Conservation (phyloP, 2,797 vertebrate species). For the Typhlichthys eigenmanni region DNA sequence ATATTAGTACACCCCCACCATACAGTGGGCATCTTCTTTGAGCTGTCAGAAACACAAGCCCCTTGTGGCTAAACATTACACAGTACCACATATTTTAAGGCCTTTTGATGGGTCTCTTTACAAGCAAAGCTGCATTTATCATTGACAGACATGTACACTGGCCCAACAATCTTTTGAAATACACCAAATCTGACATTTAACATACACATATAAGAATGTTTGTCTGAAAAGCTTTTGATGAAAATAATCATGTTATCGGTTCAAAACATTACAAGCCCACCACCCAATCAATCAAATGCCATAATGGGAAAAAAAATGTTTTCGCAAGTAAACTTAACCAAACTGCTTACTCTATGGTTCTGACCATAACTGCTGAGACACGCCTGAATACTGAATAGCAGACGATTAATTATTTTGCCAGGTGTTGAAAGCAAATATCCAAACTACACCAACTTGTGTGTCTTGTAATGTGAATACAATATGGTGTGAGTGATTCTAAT, state of each 20-base stretch:
- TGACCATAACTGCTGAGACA: conserved; percentile 43
- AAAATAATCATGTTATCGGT: too few relatives aligned
- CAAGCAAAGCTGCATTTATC: conserved; percentile 14
- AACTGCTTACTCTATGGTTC: conserved; percentile 36
- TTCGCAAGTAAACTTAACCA: conserved; percentile 17
- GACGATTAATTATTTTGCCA: conserved; percentile 33
- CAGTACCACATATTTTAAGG: neutral
- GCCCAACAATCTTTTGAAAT: conserved; percentile 28
- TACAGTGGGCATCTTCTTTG: too few relatives aligned
- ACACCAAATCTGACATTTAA: conserved; percentile 30
- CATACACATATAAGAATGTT: conserved; percentile 28
- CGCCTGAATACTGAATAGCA: conserved; percentile 16
- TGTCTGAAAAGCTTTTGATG: conserved; percentile 18
- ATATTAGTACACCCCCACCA: too few relatives aligned
- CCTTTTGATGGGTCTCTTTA: neutral
- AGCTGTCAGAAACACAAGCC: neutral
- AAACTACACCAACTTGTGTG: conserved; percentile 20
- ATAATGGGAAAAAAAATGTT: conserved; percentile 32
- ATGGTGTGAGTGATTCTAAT: conserved; percentile 31
- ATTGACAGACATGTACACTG: conserved; percentile 14
- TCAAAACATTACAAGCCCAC: neutral
- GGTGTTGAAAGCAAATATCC: conserved; percentile 39
- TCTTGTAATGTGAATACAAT: conserved; percentile 32
- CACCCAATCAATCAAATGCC: conserved; percentile 38
- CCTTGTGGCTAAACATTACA: neutral